Base-by-base conservation (phyloP, 1,140 invertebrate species). In the Drosophila sucinea region DNA sequence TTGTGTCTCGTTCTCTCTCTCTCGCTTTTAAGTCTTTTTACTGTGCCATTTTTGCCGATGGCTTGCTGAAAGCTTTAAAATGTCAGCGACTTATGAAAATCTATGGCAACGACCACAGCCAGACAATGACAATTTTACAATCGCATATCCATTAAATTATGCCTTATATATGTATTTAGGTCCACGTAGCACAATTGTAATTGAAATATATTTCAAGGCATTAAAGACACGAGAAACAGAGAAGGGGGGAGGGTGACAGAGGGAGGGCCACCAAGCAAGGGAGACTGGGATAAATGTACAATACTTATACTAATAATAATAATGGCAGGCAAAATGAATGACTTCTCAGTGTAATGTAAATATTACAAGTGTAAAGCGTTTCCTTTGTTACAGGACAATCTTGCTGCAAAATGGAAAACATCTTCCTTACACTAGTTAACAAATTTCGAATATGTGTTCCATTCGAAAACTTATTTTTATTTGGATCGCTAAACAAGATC, bases 91-190 rank as follows among this genome's bases (percentile, higher is more conserved):
- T 38, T 57, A 71, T 67, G 62, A 62, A 67, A 69, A 64, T 68
- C 51, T 62, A 64, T 41, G 60, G 32, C 25, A 58, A 38, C 56
- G 23, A 6, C 11, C 40, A 35, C 41, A n/a, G 44, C 7, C 44
- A 51, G 44, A 51, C 44, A 51, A 51, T 51, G 44, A 60, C 30
- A 33, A 56, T 57, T 67, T 60, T 25, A 69, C 66, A 68, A 68
- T 58, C 23, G 60, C 61, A 60, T 64, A 64, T 73, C 44, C 60
- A 69, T 70, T 70, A 64, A 30, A 58, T 44, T 51, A 30, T 60
- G 35, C 29, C 17, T 25, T 8, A 51, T 11, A 27, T 30, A n/a
- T n/a, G n/a, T n/a, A n/a, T 27, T 56, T 35, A 17, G 27, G 17
- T 11, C 2, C 54, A 5, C 32, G 25, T 60, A 32, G 33, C 11